These are phyloP conservation scores for Hemistola chrysoprasaria DNA, from an alignment of 2,888 invertebrate species.

Conservation along the genomic window DNA sequence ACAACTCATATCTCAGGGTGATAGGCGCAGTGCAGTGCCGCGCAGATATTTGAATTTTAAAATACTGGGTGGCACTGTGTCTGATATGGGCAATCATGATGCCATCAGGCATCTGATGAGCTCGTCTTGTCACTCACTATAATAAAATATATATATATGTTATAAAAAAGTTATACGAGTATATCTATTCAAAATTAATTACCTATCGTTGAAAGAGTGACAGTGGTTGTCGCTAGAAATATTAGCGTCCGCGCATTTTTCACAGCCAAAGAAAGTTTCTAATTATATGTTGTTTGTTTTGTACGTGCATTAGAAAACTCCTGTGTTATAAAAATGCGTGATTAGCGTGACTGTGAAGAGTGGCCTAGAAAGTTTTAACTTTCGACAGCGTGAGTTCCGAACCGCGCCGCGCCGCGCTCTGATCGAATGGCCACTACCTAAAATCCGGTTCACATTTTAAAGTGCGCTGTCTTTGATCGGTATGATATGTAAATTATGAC, in stretches of 20 bases:
- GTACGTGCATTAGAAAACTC: conserved; percentile 55
- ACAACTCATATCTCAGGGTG: no score
- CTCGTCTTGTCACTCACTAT: conserved; percentile 8
- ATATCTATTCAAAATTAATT: no score
- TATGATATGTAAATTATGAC: conserved; percentile 21
- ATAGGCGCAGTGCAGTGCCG: no score
- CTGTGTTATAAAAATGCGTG: conserved; percentile 65
- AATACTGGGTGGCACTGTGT: no score
- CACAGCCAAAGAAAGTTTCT: conserved; percentile 18
- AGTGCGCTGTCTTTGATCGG: conserved; percentile 29
- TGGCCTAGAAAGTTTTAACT: conserved; percentile 75
- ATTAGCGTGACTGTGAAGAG: conserved; percentile 64
- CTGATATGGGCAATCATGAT: no score
- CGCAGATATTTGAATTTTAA: no score
- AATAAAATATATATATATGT: no score
- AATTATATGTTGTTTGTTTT: conserved; percentile 26
- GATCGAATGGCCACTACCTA: conserved; percentile 29
- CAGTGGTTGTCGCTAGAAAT: neutral
- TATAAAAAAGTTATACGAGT: no score
- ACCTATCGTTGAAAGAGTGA: no score
- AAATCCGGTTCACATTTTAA: conserved; percentile 67
- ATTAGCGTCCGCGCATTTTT: conserved; percentile 9
- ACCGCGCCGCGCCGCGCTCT: conserved; percentile 2
- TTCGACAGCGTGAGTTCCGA: conserved; percentile 49
- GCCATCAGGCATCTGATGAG: no score